phyloP scores from a whole-genome alignment of 2,888 invertebrate species.

The Drosophila eohydei region DNA sequence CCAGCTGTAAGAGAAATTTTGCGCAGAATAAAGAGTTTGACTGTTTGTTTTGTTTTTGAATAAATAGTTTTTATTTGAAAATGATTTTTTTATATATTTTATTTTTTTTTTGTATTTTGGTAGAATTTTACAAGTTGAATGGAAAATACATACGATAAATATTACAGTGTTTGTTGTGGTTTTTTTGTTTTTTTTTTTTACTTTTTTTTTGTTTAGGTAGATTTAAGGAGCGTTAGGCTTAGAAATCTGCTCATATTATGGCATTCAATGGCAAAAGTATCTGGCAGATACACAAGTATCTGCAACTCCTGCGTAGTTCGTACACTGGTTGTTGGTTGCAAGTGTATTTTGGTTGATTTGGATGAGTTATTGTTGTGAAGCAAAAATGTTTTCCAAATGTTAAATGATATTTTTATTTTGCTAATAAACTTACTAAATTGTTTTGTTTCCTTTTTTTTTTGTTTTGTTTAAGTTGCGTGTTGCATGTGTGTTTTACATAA shows the following conservation, averaged over 20 bases:
- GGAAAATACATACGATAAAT: constrained; percentile 76
- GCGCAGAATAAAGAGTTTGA: constrained; percentile 54
- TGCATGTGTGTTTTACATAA: constrained; percentile 63
- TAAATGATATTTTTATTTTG: constrained; percentile 72
- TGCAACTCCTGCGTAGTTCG: constrained; percentile 50
- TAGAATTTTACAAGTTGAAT: constrained; percentile 79
- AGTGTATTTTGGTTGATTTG: constrained; percentile 23
- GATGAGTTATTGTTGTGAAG: constrained; percentile 33
- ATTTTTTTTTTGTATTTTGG: constrained; percentile 67
- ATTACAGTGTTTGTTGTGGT: constrained; percentile 64
- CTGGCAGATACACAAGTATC: constrained; percentile 36
- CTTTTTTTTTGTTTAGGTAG: constrained; percentile 31
- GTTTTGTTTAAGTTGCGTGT: constrained; percentile 62
- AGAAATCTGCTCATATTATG: constrained; percentile 51
- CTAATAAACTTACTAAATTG: constrained; percentile 77
- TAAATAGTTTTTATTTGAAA: constrained; percentile 80
- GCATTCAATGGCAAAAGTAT: constrained; percentile 57
- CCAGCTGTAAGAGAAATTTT: constrained; percentile 57
- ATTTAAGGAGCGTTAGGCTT: constrained; percentile 45
- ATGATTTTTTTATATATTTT: constrained; percentile 61
- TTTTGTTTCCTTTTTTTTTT: neutral
- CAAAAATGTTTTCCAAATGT: constrained; percentile 43
- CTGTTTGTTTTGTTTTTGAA: constrained; percentile 68
- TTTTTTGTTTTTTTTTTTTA: constrained; percentile 16
- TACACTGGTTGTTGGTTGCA: constrained; percentile 40